Conservation (phyloP, 2,888 invertebrate species). For the Macrophya annulata region DNA sequence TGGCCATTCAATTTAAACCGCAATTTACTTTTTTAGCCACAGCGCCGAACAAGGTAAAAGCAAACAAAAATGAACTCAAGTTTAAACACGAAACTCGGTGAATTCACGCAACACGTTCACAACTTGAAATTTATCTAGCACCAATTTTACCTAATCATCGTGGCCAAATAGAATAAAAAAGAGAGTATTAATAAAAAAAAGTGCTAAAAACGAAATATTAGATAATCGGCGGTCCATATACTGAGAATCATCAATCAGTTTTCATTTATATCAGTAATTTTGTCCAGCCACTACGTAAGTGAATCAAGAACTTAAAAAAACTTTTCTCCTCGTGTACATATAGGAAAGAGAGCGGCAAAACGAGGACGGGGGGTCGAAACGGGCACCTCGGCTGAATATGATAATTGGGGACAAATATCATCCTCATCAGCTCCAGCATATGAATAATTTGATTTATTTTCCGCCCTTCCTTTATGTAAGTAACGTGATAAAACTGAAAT, state of each 20-base stretch:
- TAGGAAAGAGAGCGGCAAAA: no score
- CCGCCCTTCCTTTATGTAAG: no score
- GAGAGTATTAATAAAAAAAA: neutral
- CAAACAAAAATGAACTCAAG: constrained; percentile 54
- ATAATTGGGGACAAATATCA: no score
- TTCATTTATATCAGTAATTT: no score
- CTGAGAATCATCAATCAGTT: neutral
- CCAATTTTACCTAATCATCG: constrained; percentile 18
- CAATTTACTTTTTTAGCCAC: constrained; percentile 54
- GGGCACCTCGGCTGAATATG: no score
- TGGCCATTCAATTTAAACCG: constrained; percentile 56
- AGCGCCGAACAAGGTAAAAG: constrained; percentile 41
- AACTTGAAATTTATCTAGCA: constrained; percentile 34
- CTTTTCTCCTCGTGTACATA: no score
- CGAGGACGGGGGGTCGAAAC: no score
- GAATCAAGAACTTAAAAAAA: neutral
- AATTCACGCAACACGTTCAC: constrained; percentile 29
- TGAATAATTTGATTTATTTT: no score
- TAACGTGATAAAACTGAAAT: no score
- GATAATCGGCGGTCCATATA: neutral
- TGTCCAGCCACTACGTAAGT: neutral
- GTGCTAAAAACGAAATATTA: neutral
- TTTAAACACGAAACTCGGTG: constrained; percentile 43
- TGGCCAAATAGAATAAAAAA: neutral
- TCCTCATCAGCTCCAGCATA: no score